Evolutionary conservation across 2,888 invertebrate species (phyloP).

Genomic region (Micropterix aruncella): DNA sequence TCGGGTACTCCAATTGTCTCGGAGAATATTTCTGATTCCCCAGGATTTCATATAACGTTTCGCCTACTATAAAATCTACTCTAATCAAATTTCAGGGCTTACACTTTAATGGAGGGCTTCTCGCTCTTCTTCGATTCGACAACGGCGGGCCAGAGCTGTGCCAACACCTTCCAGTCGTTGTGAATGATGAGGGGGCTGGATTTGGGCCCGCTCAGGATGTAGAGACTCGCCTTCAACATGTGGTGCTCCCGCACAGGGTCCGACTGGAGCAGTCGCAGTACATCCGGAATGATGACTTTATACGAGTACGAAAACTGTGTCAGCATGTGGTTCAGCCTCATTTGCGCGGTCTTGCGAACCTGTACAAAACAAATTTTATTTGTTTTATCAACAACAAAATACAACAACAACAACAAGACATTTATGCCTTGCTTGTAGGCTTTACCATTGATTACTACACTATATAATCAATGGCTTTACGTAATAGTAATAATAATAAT

Average conservation of each 20-base stretch:
- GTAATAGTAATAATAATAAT: too few relatives aligned
- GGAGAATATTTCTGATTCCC: too few relatives aligned
- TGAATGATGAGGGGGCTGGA: constrained; percentile 48
- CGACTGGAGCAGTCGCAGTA: constrained; percentile 43
- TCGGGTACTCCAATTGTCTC: too few relatives aligned
- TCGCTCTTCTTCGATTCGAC: constrained; percentile 70
- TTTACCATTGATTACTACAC: too few relatives aligned
- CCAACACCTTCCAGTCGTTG: constrained; percentile 62
- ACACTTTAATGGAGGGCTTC: constrained; percentile 63
- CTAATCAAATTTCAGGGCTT: too few relatives aligned
- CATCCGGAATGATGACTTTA: constrained; percentile 44
- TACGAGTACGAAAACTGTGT: constrained; percentile 57
- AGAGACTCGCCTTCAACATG: constrained; percentile 65
- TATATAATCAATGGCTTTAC: too few relatives aligned
- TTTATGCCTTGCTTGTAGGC: too few relatives aligned
- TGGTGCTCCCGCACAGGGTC: constrained; percentile 50
- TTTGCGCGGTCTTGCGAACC: constrained; percentile 54
- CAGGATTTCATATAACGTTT: too few relatives aligned
- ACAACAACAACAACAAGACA: too few relatives aligned
- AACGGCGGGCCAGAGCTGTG: constrained; percentile 65
- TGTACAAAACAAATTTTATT: too few relatives aligned
- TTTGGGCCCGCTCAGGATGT: constrained; percentile 57
- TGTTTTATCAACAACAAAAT: too few relatives aligned
- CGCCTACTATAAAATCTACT: too few relatives aligned
- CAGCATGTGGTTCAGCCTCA: constrained; percentile 45